Percentiles rank a stretch among this genome's conserved stretches.
These are phyloP conservation scores for Semnopithecus entellus DNA, from an alignment of 2,113 vertebrate genomes.

Conservation along the genomic window DNA sequence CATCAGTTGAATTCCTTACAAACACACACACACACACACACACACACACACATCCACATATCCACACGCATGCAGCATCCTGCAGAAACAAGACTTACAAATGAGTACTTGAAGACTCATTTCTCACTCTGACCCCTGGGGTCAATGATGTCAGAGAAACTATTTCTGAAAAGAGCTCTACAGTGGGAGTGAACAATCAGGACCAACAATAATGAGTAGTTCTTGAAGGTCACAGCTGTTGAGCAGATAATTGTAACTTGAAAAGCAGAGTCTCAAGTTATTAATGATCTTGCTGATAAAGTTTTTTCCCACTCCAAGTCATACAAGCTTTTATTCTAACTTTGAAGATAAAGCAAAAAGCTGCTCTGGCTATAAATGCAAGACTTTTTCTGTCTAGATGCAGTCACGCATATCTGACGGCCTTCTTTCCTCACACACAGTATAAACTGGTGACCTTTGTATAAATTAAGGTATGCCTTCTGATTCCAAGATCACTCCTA, in stretches of 20 bases:
- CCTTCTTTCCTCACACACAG: background rate
- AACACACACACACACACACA: background rate
- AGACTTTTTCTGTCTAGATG: background rate
- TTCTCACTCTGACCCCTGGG: conserved; percentile 47
- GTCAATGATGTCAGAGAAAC: conserved; percentile 70
- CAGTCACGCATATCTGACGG: background rate
- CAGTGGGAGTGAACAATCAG: conserved; percentile 30
- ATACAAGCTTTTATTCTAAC: conserved; percentile 38
- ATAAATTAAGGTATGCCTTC: conserved; percentile 3
- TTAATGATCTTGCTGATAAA: conserved; percentile 76
- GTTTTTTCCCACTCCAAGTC: conserved; percentile 25
- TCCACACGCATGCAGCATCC: accelerated
- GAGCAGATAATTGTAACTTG: conserved; percentile 75
- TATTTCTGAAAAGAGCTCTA: conserved; percentile 64
- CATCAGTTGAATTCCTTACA: background rate
- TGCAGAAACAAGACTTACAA: conserved; percentile 45
- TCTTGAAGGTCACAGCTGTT: conserved; percentile 77
- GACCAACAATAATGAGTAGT: conserved; percentile 48
- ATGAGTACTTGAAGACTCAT: background rate
- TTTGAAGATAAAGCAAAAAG: conserved; percentile 59
- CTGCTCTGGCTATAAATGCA: background rate
- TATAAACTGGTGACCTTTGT: conserved; percentile 28
- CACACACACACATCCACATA: background rate
- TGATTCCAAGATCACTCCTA: conserved; percentile 45
- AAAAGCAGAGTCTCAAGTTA: conserved; percentile 72